Percentiles rank a stretch among this genome's conserved stretches.
These are phyloP conservation scores for Nesogale talazaci DNA, from an alignment of 2,113 vertebrate genomes.

Conservation along the genomic window DNA sequence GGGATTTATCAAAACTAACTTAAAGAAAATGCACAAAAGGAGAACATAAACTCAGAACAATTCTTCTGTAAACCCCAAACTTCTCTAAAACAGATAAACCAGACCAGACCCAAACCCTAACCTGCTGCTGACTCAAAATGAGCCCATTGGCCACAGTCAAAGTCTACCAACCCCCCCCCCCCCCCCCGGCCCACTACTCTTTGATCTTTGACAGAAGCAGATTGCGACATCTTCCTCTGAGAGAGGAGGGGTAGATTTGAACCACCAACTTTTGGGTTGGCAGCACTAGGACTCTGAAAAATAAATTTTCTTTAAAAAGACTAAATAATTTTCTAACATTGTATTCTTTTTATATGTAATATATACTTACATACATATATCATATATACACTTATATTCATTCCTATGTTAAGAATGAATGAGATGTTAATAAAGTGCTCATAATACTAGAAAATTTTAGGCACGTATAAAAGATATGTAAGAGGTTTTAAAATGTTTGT, in stretches of 20 bases:
- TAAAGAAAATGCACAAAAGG: background rate
- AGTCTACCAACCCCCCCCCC: too few species aligned
- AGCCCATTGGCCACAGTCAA: background rate
- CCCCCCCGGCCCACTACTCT: too few species aligned
- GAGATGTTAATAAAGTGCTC: slow-evolving; percentile 63
- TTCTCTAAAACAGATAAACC: background rate
- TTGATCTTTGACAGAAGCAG: background rate
- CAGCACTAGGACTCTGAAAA: background rate
- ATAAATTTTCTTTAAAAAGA: background rate
- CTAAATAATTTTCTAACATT: background rate
- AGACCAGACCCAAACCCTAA: background rate
- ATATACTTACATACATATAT: too few species aligned
- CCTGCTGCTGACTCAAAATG: background rate
- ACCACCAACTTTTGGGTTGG: background rate
- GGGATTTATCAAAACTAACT: background rate
- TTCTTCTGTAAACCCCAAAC: background rate
- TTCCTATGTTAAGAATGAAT: slow-evolving; percentile 69
- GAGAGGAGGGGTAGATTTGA: background rate
- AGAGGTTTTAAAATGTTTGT: too few species aligned
- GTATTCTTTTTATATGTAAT: too few species aligned
- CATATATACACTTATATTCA: too few species aligned
- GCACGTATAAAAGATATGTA: too few species aligned
- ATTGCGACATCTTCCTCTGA: background rate
- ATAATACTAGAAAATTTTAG: background rate
- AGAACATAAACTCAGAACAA: background rate